Base-by-base conservation (phyloP, 2,113 vertebrate species). In the Lepus europaeus region DNA sequence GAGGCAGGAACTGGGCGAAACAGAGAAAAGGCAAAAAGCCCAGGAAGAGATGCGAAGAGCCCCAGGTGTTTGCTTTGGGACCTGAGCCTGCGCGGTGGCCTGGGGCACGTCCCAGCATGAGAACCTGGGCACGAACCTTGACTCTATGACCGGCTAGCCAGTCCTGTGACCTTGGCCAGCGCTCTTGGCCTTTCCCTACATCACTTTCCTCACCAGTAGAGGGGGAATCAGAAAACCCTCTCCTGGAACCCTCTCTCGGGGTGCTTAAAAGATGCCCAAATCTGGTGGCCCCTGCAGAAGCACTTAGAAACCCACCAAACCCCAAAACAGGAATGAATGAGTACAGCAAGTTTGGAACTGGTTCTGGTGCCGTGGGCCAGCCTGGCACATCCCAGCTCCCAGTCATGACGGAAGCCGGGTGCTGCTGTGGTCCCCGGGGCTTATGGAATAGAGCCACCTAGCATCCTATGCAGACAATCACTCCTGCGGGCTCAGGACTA, bases 381-480 rank as follows among this genome's bases (percentile, higher is more conserved):
- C 12, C 1, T 10, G 68, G 76, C 0, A 0, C 45, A 49, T 14
- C n/a, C 74, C n/a, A 51, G 2, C 17, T 1, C 2, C 0, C 6
- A 36, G 68, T n/a, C 22, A 0, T 13, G 2, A 31, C 10, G 4
- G 53, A 53, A 4, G 3, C 2, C 31, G 22, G 31, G 19, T 5
- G 14, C 22, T 10, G 23, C 2, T 6, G 0, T 5, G 14, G 33
- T n/a, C 80, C 49, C 59, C 12, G 25, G 64, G 39, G 33, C 51
- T 33, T 31, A 16, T 14, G 31, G 81, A 29, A 20, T 27, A 36
- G 31, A 25, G 31, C 39, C 2, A 1, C 0, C 0, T n/a, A 9
- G 53, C 51, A 36, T 69, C 33, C 20, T 22, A 23, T 39, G 27
- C 9, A 2, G 25, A 25, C 5, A 13, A 27, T 16, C 27, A 68